Base-by-base conservation (phyloP, 2,113 vertebrate species). In the Ictalurus punctatus region DNA sequence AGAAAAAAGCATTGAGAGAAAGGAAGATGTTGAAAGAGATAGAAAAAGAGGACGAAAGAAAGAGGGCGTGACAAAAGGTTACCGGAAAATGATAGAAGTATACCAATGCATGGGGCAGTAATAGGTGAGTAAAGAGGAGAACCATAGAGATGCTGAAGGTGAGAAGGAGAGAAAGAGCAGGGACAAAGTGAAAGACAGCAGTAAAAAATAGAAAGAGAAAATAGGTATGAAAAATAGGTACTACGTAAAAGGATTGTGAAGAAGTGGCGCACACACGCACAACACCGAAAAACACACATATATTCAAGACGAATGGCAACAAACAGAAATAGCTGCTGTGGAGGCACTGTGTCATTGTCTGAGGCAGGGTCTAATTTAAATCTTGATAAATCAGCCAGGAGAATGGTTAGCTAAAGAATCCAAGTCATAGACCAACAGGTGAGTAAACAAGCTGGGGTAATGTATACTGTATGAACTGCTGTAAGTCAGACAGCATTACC, bases 301-400 rank as follows among this genome's bases (percentile, higher is more conserved):
- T n/a, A 89, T 63, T 89, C 59, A 48, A 93, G 81, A 93, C 80
- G 92, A 94, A 90, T 92, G 93, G 93, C 79, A 84, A 93, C 93
- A 92, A 92, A 94, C 83, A 86, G 82, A 93, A 84, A 92, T 59
- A 78, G 83, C 93, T 69, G 58, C 89, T 89, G 93, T 40, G 89
- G 91, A 61, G 85, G 91, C 90, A 91, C 89, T 59, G 83, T 93
- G 95, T 92, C 93, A 92, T 92, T 92, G 69, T 17, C 83, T 52
- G 30, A 61, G 81, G 25, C 56, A 83, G 58, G 58, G 81, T 40
- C 21, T 37, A 40, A 83, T 44, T 83, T 83, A 44, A 40, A n/a
- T 63, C 58, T 44, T 17, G 14, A 83, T 63, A 7, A 63, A 83
- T 63, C 23, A 59, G 80, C 54, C 80, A 63, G 10, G 81, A 27